Conservation (phyloP, 2,888 invertebrate species). For the Mesorhabditis spiculigera region DNA sequence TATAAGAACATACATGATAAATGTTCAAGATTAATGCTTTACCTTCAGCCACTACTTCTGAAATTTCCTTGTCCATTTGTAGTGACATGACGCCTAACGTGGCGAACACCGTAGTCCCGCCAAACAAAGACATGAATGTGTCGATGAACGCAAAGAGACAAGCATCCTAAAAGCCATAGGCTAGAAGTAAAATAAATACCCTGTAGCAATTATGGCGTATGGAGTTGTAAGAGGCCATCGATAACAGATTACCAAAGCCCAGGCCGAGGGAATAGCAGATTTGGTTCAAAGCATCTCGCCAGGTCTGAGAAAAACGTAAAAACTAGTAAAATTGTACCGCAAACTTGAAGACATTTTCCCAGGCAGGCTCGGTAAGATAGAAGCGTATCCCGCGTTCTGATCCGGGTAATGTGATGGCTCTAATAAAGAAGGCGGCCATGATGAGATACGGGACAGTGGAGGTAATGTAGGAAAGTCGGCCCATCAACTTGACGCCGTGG, state of each 20-base stretch:
- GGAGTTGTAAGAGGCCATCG: constrained; percentile 59
- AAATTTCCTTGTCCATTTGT: background rate
- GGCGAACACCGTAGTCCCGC: constrained; percentile 13
- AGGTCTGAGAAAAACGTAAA: constrained; percentile 38
- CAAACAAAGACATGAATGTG: constrained; percentile 10
- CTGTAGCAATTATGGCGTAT: constrained; percentile 63
- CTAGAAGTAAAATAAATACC: constrained; percentile 60
- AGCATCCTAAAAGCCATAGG: constrained; percentile 10
- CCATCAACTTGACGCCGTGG: constrained; percentile 14
- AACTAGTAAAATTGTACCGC: constrained; percentile 1
- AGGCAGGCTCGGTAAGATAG: constrained; percentile 9
- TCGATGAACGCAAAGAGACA: constrained; percentile 7
- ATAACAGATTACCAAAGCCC: constrained; percentile 58
- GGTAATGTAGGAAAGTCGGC: constrained; percentile 12
- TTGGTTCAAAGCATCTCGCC: constrained; percentile 57
- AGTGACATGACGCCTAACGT: constrained; percentile 11
- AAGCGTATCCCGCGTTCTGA: constrained; percentile 8
- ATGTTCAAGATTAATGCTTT: background rate
- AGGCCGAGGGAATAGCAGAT: constrained; percentile 59
- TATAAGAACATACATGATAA: background rate
- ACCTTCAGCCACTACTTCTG: background rate
- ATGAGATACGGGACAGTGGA: constrained; percentile 13
- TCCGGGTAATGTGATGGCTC: constrained; percentile 12
- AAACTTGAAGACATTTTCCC: background rate
- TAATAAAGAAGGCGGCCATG: background rate